Conservation (phyloP, 2,797 vertebrate genomes). For the Bradypodion pumilum region DNA sequence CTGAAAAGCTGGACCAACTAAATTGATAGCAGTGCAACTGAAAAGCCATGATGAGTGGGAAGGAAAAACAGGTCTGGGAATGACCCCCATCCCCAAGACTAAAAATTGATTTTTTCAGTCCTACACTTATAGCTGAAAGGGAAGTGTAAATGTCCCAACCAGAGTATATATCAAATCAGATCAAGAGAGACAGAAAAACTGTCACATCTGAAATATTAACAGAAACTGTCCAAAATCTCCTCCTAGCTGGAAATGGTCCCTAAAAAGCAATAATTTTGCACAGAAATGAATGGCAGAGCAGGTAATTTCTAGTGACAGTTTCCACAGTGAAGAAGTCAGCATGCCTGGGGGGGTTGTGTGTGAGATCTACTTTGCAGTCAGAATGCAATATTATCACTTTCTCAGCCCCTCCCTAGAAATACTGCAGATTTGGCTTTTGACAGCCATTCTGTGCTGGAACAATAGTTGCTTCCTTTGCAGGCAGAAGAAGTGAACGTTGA, state of each 20-base stretch:
- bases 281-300: constrained; percentile 7
- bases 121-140: constrained; percentile 41
- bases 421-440: constrained; percentile 23
- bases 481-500: constrained; percentile 2
- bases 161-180: background rate
- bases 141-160: background rate
- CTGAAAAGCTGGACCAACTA: background rate
- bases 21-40: background rate
- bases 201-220: constrained; percentile 4
- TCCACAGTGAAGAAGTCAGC: background rate
- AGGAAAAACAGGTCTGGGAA: background rate
- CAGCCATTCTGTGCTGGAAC: background rate
- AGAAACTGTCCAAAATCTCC: background rate
- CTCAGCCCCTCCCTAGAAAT: background rate
- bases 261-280: constrained; percentile 28
- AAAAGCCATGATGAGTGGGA: background rate
- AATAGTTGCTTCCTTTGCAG: constrained; percentile 27
- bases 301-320: constrained; percentile 22
- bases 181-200: constrained; percentile 16
- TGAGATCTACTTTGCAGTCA: constrained; percentile 9
- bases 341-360: no score
- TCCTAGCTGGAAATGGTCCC: constrained; percentile 15
- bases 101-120: background rate
- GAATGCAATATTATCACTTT: background rate
- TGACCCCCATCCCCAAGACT: background rate